Base-by-base conservation (phyloP, 2,888 invertebrate genomes). In the Ametastegia equiseti region DNA sequence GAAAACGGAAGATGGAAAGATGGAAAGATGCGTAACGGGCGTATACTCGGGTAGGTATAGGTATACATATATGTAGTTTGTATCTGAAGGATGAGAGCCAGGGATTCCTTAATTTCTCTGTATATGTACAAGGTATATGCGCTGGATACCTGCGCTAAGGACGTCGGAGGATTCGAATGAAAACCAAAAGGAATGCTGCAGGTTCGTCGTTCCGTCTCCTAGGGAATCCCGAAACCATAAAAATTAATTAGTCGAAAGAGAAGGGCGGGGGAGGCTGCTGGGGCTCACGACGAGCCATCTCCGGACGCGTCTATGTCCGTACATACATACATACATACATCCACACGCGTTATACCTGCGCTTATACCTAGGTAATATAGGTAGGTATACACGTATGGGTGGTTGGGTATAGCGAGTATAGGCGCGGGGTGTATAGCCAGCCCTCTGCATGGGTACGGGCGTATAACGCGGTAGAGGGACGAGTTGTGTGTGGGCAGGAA, bases 201-300 rank as follows among this genome's bases (percentile, higher is more conserved):
- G 82, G 79, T 80, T 81, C 81, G 83, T 77, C 71, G 50, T 54
- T 54, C 75, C 57, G 81, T 78, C 80, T 27, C 63, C 50, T 63
- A 75, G 78, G 39, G 27, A 57, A 39, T 47, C 78, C 73, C 81
- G 80, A 84, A 86, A 85, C 87, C 86, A 88, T 88, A 88, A 88
- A 88, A 88, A 88, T 88, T 88, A 88, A 88, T 88, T 88, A 88
- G 87, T 84, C 84, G 60, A 45, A n/a, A 45, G 60, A 36, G 50
- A 65, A 42, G 57, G 77, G 23, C 15, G n/a, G 23, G 42, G 30
- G 3, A 23, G 60, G 33, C 19, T 23, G n/a, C 39, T 6, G 33
- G 54, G 75, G 19, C 45, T 27, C 54, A 54, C 36, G 13, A 54
- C n/a, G n/a, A n/a, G n/a, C n/a, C n/a, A n/a, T 75, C 11, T 13